Conservation (phyloP, 2,113 vertebrate genomes). For the Crotalus viridis region DNA sequence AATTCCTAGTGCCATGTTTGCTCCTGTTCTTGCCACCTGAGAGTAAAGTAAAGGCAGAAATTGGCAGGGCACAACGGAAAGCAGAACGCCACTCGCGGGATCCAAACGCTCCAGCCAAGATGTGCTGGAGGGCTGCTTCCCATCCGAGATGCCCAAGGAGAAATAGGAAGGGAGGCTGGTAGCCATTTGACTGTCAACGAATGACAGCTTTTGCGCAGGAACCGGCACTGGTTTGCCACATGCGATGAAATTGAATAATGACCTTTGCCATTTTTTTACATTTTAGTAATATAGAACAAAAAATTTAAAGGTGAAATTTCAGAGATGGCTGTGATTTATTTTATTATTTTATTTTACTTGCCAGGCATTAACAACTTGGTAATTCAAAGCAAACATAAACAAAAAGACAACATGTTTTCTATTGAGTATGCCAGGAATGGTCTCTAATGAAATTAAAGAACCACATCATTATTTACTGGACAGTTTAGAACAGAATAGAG, state of each 20-base stretch:
- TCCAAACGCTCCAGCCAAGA: neutral
- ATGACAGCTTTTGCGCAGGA: neutral
- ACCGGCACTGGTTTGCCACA: neutral
- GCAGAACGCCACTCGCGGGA: neutral
- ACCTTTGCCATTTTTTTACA: neutral
- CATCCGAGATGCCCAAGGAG: neutral
- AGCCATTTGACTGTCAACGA: neutral
- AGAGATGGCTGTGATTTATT: conserved; percentile 11
- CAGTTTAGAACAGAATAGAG: neutral
- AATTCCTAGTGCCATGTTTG: conserved; percentile 22
- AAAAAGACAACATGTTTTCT: neutral
- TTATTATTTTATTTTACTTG: neutral
- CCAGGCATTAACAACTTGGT: neutral
- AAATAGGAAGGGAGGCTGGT: neutral
- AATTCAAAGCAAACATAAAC: neutral
- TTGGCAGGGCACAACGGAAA: neutral
- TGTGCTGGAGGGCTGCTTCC: conserved; percentile 1
- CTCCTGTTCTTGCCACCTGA: neutral
- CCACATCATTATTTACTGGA: neutral
- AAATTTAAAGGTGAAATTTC: neutral
- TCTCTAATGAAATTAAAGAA: neutral
- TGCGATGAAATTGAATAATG: neutral
- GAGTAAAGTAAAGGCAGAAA: neutral
- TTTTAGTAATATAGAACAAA: neutral
- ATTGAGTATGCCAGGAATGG: neutral